These are phyloP conservation scores for Drosophila acutilabella DNA, from an alignment of 2,888 invertebrate genomes.

Conservation along the genomic window DNA sequence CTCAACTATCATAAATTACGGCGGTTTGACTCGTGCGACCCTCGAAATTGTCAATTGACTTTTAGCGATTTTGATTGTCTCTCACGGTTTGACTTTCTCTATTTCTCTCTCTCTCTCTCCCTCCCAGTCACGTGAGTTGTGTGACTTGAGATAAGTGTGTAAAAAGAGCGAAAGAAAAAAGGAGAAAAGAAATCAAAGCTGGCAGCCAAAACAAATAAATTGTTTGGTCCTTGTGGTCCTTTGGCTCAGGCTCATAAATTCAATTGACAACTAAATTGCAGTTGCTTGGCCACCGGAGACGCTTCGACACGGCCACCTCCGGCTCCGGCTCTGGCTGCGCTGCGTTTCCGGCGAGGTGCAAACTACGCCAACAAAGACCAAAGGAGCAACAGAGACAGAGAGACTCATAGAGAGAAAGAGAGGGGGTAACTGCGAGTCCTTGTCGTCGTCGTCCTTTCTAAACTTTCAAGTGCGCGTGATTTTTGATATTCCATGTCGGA, in stretches of 20 bases:
- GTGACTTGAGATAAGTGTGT: conserved; percentile 60
- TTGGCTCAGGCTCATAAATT: conserved; percentile 79
- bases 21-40: conserved; percentile 73
- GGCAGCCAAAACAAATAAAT: conserved; percentile 51
- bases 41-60: conserved; percentile 74
- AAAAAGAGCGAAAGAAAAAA: background rate
- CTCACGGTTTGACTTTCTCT: conserved; percentile 34
- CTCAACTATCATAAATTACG: conserved; percentile 77
- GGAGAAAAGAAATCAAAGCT: conserved; percentile 6
- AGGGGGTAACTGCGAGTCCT: conserved; percentile 7
- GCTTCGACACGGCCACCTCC: conserved; percentile 83
- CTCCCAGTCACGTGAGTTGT: conserved; percentile 55
- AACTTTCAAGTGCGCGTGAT: conserved; percentile 76
- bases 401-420: background rate
- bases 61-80: conserved; percentile 45
- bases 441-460: conserved; percentile 46
- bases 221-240: conserved; percentile 37
- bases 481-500: conserved; percentile 79
- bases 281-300: conserved; percentile 82
- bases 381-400: background rate
- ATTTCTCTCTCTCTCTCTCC: conserved; percentile 23
- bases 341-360: conserved; percentile 75
- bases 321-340: conserved; percentile 51
- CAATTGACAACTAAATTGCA: conserved; percentile 84
- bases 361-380: conserved; percentile 26